Base-by-base conservation (phyloP, 1,140 invertebrate genomes). In the Galendromus occidentalis region DNA sequence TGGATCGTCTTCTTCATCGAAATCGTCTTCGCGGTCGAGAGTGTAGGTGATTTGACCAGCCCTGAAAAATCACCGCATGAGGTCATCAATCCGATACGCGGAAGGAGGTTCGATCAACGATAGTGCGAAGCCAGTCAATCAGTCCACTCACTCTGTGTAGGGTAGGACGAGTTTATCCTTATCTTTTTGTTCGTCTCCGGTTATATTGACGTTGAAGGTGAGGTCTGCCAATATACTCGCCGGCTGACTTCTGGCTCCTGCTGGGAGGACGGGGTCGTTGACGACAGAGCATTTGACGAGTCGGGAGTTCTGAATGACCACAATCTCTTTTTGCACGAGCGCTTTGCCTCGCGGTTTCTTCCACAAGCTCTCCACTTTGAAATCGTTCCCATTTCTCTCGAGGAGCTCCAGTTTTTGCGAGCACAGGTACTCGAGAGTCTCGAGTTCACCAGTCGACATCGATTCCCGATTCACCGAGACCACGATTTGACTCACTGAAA, bases 1-100 rank as follows among this genome's bases (percentile, higher is more conserved):
- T 6, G 51, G 51, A 25, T 59, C 51, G 20, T 59, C 51, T 9
- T 59, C 51, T 9, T 59, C 51, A 59, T 59, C 51, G 22, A 59
- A 59, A 25, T 59, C 51, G 22, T 59, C 51, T 33, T 59, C 51
- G 12, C 51, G 14, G 51, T 59, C 51, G 17, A 59, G 33, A n/a
- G 51, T 59, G 51, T 59, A 59, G 20, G 25, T 59, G 51, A 59
- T 59, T 33, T 59, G 25, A 25, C 51, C 51, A 25, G 22, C 51
- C 20, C 51, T 59, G 22, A 5, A 33, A 44, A 12, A 44, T 44
- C 42, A 44, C n/a, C 12, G 18, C n/a, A 12, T 12, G 18, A 44
- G 42, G 18, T 25, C 7, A 47, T 22, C 20, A 4, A 47, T 47
- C 45, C 20, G 28, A 7, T 4, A 47, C 4, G 4, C 7, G 14